Evolutionary conservation across 2,113 vertebrate species (phyloP), one percentile per base, ranked within the genome.

Genomic region (Camarhynchus parvulus): DNA sequence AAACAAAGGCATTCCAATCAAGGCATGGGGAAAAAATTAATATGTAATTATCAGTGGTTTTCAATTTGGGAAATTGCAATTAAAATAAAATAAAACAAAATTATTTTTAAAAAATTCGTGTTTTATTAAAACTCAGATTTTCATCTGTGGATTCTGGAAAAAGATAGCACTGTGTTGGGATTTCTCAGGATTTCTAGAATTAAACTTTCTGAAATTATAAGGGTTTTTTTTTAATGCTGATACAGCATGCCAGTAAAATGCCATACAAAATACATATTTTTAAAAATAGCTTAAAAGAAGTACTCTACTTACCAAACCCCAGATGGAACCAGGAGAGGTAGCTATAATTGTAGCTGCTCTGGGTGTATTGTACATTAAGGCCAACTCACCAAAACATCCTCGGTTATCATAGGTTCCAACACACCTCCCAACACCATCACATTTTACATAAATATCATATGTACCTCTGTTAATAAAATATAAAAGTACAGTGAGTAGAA

Each of bases 331-430:
- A 96, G 98, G 98, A 95, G 99, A 99, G 96, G 99, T 99, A 97
- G 99, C 99, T 84, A 99, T 98, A 96, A 99, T 99, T 70, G 99
- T 99, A 97, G 99, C 99, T 73, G 99, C 99, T 97, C 99, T 98
- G 74, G 99, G 99, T 72, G 99, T 99, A 90, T 99, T 99, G 97
- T 99, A 99, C 99, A 99, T 99, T 98, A 99, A 98, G 83, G 99
- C 99, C 97, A 99, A 97, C 96, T 99, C 99, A 82, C 99, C 99
- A 93, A 99, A 99, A 97, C 99, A 99, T 87, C 99, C 99, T 86
- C 98, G 98, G 95, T 99, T 99, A 95, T 99, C 99, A 39, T 99
- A 99, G 89, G 98, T 98, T 81, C 99, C 99, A 56, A 99, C 98
- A 67, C 98, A 98, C 93, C 98, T 98, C 89, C 98, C 99, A 47